phyloP scores from a whole-genome alignment of 2,797 vertebrate genomes.

The Phalanger gymnotis region DNA sequence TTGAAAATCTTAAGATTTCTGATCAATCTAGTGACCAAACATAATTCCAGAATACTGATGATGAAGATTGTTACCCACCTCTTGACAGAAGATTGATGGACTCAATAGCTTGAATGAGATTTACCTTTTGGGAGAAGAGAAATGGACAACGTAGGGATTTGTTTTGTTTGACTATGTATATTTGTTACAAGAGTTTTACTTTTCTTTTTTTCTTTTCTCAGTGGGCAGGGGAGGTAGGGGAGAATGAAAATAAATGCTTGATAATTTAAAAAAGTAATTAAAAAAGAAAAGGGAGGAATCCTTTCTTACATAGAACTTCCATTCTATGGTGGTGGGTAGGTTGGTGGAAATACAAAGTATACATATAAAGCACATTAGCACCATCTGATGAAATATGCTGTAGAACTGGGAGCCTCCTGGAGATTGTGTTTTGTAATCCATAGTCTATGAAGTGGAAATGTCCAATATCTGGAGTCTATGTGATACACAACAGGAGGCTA shows the following conservation, averaged over 20 bases:
- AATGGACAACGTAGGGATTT: background rate
- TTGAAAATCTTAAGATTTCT: background rate
- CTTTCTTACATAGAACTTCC: background rate
- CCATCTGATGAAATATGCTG: background rate
- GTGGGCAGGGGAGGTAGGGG: background rate
- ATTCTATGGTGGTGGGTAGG: background rate
- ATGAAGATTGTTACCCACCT: background rate
- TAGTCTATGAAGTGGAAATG: background rate
- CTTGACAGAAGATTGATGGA: background rate
- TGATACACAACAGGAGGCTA: background rate
- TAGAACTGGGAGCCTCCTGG: background rate
- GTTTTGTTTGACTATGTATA: background rate
- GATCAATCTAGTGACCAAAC: background rate
- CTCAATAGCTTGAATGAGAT: background rate
- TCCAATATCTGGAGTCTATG: background rate
- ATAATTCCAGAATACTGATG: background rate
- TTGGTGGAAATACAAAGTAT: background rate
- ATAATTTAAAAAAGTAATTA: background rate
- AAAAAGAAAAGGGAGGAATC: background rate
- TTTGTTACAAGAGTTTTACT: background rate
- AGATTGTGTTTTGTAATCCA: background rate
- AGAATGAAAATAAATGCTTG: background rate
- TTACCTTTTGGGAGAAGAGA: background rate
- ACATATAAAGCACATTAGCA: background rate
- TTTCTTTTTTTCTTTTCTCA: background rate